Base-by-base conservation (phyloP, 1,140 invertebrate genomes). In the Apis laboriosa region DNA sequence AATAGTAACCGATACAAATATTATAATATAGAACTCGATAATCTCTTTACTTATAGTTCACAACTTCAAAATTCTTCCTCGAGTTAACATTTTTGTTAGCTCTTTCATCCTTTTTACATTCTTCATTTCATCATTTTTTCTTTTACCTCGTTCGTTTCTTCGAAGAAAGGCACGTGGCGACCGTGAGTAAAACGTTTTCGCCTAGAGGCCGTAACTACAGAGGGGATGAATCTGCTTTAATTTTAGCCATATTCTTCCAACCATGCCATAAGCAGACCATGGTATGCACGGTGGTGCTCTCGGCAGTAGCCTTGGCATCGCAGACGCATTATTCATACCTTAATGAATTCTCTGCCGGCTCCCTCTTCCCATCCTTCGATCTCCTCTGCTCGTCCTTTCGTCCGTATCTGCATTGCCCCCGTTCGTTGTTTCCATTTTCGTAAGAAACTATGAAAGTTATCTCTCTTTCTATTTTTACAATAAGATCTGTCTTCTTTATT, bases 271-370 rank as follows among this genome's bases (percentile, higher is more conserved):
- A 91, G 88, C 91, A 92, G 89, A 89, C 90, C 91, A 90, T 91
- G 91, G 92, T 90, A 92, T 92, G 90, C 91, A 92, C 86, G 90
- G 90, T 91, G 90, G 90, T 91, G 90, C 88, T 89, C 91, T 87
- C 88, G 85, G 88, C 88, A 91, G 90, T 91, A 92, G 91, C 93
- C 93, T 93, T 93, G 92, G 92, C 93, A 92, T 93, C 92, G 92
- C 92, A 93, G 93, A 93, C 93, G 92, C 93, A 93, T 93, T 93
- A 93, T 93, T 93, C 93, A 93, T 93, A 93, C 91, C 92, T 93
- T 93, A 93, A 93, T 92, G 92, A 93, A 93, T 93, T 93, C 92
- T 90, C 90, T 92, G 90, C 90, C 84, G 75, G 80, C 73, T 77
- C 67, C 28, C 66, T 68, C 76, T 60, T 68, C n/a, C 61, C 58